phyloP scores from a whole-genome alignment of 2,113 vertebrate species.

The Scomber japonicus region DNA sequence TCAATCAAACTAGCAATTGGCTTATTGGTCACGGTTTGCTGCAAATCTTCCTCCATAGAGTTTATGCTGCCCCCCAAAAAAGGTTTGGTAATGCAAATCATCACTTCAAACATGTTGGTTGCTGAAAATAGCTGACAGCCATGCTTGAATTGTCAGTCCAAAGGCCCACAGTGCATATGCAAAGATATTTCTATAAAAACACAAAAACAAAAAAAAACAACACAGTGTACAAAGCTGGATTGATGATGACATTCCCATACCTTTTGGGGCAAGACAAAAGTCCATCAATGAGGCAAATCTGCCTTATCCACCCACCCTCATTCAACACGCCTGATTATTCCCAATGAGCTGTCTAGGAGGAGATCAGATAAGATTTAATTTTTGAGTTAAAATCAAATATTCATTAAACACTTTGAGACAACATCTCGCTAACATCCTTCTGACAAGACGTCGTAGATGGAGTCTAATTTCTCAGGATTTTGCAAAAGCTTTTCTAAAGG shows the following conservation, averaged over 20 bases:
- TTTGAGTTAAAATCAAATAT: slow-evolving; percentile 63
- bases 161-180: slow-evolving; percentile 46
- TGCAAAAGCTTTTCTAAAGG: slow-evolving; percentile 35
- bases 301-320: slow-evolving; percentile 56
- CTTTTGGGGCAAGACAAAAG: slow-evolving; percentile 61
- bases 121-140: slow-evolving; percentile 74
- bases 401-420: slow-evolving; percentile 58
- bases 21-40: slow-evolving; percentile 42
- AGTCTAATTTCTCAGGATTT: slow-evolving; percentile 51
- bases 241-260: slow-evolving; percentile 70
- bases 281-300: slow-evolving; percentile 64
- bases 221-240: slow-evolving; percentile 47
- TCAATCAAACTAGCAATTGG: slow-evolving; percentile 41
- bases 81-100: slow-evolving; percentile 66
- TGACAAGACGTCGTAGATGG: slow-evolving; percentile 45
- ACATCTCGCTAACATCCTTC: slow-evolving; percentile 46
- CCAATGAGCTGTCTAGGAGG: slow-evolving; percentile 80
- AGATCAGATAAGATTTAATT: slow-evolving; percentile 67
- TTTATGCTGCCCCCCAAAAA: slow-evolving; percentile 51
- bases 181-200: slow-evolving; percentile 35
- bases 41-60: slow-evolving; percentile 49
- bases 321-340: slow-evolving; percentile 63
- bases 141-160: slow-evolving; percentile 73
- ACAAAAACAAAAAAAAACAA: slow-evolving; percentile 25
- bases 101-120: slow-evolving; percentile 70